phyloP scores from a whole-genome alignment of 2,113 vertebrate genomes.

The Condylura cristata region DNA sequence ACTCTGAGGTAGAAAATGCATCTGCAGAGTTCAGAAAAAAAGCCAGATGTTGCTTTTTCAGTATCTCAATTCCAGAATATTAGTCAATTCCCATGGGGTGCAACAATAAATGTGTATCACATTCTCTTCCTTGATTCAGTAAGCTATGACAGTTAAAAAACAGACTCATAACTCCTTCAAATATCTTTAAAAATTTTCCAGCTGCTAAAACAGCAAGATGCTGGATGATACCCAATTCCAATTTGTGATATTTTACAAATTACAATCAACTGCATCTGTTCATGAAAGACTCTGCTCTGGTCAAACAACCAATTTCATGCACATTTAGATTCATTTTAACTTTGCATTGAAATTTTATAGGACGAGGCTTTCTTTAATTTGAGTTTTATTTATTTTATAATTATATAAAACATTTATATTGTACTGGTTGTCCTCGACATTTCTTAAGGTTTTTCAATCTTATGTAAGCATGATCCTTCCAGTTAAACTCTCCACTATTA shows the following conservation, averaged over 20 bases:
- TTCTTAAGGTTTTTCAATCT: not conserved
- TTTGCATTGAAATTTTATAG: not conserved
- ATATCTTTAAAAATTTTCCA: not conserved
- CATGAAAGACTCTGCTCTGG: not conserved
- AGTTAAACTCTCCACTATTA: not conserved
- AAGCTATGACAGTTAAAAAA: slow-evolving; percentile 84
- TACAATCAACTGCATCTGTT: slow-evolving; percentile 7
- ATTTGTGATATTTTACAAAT: slow-evolving; percentile 1
- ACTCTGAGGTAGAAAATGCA: slow-evolving; percentile 94
- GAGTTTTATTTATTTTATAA: not conserved
- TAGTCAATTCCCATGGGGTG: slow-evolving; percentile 94
- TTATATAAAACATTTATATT: not conserved
- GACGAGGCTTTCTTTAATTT: not conserved
- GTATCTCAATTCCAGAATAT: slow-evolving; percentile 92
- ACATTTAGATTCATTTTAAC: not conserved
- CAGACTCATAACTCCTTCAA: slow-evolving; percentile 78
- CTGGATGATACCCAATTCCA: not conserved
- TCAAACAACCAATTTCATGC: not conserved
- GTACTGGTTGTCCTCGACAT: not conserved
- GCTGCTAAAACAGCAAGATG: not conserved
- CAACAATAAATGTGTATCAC: slow-evolving; percentile 93
- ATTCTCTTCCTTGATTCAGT: slow-evolving; percentile 93
- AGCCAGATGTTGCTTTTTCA: slow-evolving; percentile 88
- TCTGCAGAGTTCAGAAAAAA: slow-evolving; percentile 93
- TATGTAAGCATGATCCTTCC: not conserved